These are phyloP conservation scores for Saccostrea glomerata DNA, from an alignment of 1,140 invertebrate species.

Conservation along the genomic window DNA sequence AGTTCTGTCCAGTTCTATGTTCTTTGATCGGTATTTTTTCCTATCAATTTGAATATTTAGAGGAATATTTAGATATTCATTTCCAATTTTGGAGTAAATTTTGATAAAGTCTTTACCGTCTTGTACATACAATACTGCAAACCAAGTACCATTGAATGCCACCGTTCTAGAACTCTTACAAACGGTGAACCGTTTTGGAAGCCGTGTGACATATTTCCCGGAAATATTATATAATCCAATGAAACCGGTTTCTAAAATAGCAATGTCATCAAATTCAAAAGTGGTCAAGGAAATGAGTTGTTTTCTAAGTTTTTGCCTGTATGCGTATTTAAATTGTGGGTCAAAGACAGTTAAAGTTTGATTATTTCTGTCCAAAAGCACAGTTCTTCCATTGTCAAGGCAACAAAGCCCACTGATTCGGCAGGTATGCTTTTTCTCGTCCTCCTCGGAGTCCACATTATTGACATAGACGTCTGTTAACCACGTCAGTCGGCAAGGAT, in stretches of 20 bases:
- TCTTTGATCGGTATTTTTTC: neutral
- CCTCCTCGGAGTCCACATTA: neutral
- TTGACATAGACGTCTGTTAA: neutral
- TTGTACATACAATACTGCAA: neutral
- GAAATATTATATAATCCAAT: constrained; percentile 12
- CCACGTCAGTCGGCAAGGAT: constrained; percentile 7
- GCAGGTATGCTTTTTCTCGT: neutral
- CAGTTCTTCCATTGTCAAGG: constrained; percentile 25
- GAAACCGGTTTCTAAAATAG: neutral
- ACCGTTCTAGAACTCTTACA: neutral
- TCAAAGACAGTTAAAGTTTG: constrained; percentile 5
- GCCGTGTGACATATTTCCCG: constrained; percentile 9
- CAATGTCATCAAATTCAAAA: constrained; percentile 22
- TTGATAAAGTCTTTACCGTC: neutral
- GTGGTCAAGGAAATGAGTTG: neutral
- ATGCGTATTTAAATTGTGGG: constrained; percentile 18
- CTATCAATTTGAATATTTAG: neutral
- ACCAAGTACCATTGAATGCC: neutral
- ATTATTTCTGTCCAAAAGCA: constrained; percentile 5
- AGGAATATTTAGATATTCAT: neutral
- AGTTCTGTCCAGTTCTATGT: neutral
- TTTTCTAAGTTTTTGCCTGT: neutral
- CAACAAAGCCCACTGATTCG: constrained; percentile 13
- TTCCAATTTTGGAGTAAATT: constrained; percentile 2
- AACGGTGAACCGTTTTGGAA: neutral